These are phyloP conservation scores for Centroberyx gerrardi DNA, from an alignment of 2,797 vertebrate species.

Conservation along the genomic window DNA sequence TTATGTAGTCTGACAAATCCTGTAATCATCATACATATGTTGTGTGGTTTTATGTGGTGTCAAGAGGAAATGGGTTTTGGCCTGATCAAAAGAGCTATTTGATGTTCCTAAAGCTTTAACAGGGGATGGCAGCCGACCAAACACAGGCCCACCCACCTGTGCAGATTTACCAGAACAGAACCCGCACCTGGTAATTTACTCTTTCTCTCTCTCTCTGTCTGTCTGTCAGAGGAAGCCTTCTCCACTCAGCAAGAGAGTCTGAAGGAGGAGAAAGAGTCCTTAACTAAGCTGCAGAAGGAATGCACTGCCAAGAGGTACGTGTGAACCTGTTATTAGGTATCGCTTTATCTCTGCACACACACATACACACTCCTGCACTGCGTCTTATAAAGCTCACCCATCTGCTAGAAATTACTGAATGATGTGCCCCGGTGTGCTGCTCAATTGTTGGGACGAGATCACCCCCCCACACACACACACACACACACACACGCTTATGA, in stretches of 20 bases:
- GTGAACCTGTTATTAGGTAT: slow-evolving; percentile 62
- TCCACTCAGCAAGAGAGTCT: slow-evolving; percentile 88
- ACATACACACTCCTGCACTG: slow-evolving; percentile 17
- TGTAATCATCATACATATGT: slow-evolving; percentile 74
- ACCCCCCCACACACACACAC: not conserved
- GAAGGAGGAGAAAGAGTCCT: slow-evolving; percentile 90
- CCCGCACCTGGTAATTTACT: slow-evolving; percentile 68
- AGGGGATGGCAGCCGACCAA: slow-evolving; percentile 59
- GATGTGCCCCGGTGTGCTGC: slow-evolving; percentile 38
- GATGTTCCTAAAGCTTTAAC: slow-evolving; percentile 60
- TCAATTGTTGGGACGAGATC: slow-evolving; percentile 42
- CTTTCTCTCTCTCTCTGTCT: slow-evolving; percentile 51
- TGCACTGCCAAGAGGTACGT: slow-evolving; percentile 95
- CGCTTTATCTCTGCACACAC: slow-evolving; percentile 48
- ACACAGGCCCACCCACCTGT: slow-evolving; percentile 74
- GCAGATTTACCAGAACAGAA: slow-evolving; percentile 55
- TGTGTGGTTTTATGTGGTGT: slow-evolving; percentile 76
- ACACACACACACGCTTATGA: slow-evolving; percentile 22
- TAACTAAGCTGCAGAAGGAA: slow-evolving; percentile 92
- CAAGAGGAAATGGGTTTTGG: slow-evolving; percentile 75
- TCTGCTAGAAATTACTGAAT: slow-evolving; percentile 49
- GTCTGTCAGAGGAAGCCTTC: slow-evolving; percentile 89
- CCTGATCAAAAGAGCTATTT: slow-evolving; percentile 71
- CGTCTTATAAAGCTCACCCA: slow-evolving; percentile 19
- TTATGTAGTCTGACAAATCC: slow-evolving; percentile 71